Percentiles rank a stretch among this genome's conserved stretches.
Evolutionary conservation across 2,888 invertebrate genomes (phyloP).

Genomic region (Frankliniella fusca): DNA sequence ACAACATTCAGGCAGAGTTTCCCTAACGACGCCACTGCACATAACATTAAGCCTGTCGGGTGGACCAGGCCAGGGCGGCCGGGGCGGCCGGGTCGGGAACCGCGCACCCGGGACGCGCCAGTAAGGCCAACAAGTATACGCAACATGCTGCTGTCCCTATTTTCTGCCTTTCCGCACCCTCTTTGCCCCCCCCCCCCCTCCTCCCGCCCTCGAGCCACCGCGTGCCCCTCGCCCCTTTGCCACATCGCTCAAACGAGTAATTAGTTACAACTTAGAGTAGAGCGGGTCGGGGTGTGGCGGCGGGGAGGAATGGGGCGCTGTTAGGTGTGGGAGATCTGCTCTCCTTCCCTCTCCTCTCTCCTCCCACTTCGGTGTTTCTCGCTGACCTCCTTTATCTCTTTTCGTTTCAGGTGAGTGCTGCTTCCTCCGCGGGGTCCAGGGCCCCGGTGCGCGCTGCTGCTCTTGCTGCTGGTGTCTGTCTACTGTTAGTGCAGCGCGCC

Average conservation of each 20-base stretch:
- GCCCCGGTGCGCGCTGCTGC: not conserved
- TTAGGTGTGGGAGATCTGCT: no score
- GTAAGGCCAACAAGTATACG: not conserved
- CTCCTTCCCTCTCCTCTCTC: no score
- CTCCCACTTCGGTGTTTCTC: no score
- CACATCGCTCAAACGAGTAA: conserved; percentile 10
- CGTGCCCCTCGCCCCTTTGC: not conserved
- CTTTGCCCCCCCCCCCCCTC: not conserved
- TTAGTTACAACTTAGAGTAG: not conserved
- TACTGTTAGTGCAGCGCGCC: no score
- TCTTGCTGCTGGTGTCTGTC: no score
- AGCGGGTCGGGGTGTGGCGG: not conserved
- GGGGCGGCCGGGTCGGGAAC: not conserved
- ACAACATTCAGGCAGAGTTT: conserved; percentile 6
- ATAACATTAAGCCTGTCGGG: not conserved
- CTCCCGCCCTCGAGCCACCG: not conserved
- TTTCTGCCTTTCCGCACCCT: conserved; percentile 10
- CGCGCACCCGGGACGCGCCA: not conserved
- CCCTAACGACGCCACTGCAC: conserved; percentile 10
- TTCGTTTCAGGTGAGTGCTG: no score
- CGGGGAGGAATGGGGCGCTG: no score
- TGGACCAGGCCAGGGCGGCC: no score
- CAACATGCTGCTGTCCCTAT: conserved; percentile 3
- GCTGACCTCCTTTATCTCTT: no score
- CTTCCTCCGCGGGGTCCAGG: not conserved